Evolutionary conservation across 2,797 vertebrate species (phyloP), one percentile per base, ranked within the genome.

Genomic region (Aldrovandia affinis): DNA sequence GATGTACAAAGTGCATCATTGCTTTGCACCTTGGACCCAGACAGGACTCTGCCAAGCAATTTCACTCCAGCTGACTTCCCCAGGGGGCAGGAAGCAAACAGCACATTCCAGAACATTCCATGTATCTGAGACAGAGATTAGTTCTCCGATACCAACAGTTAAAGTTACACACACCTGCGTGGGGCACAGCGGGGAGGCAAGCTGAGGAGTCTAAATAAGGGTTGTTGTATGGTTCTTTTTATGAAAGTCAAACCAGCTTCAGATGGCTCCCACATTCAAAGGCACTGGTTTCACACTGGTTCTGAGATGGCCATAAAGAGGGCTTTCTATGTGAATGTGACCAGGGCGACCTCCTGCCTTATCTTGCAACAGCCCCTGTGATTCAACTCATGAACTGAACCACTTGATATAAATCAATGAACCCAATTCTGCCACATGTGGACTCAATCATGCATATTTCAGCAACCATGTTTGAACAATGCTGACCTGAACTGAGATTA

Each of bases 391-490:
- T 94, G 93, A 94, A 96, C 93, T 33, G 18, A 75, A 93, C 93
- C 95, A 94, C 95, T 93, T 95, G 94, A 91, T 96, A 95, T 93
- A 95, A 96, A 95, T 93, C 89, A 86, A 89, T 93, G 81, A 90
- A 89, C 88, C 89, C 92, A 93, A 91, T 90, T 90, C 93, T 87
- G 87, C 89, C 39, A 94, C 95, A 96, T 95, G 90, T 96, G 96
- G 95, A 93, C 95, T 95, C 94, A 95, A 96, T 96, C 96, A 95
- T 94, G 91, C 94, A 95, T 95, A 95, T 96, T 95, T 96, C 94
- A 94, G 96, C 94, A 96, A 95, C 96, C 95, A 95, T 94, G 94
- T 96, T 95, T 93, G 93, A 94, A 94, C 92, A 94, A 94, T 94
- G 93, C 94, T 95, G 92, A 92, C 93, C 95, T 95, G 92, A 93